Percentiles rank a stretch among this genome's conserved stretches.
These are phyloP conservation scores for Anoura caudifer DNA, from an alignment of 2,113 vertebrate species.

Conservation along the genomic window DNA sequence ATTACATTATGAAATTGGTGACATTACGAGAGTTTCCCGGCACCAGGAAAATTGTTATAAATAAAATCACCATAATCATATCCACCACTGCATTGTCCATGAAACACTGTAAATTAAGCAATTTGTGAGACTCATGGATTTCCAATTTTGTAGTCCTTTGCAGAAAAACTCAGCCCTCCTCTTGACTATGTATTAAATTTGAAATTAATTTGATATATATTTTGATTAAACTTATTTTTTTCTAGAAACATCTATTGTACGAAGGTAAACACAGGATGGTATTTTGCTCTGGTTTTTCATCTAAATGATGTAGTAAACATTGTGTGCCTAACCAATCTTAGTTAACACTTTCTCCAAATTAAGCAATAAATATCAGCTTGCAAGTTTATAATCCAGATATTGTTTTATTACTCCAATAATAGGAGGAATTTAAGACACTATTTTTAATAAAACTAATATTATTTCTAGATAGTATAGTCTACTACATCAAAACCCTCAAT, in stretches of 20 bases:
- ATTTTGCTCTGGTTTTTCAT: background rate
- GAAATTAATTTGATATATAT: background rate
- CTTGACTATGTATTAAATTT: background rate
- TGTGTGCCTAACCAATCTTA: background rate
- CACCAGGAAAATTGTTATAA: background rate
- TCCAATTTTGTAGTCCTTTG: background rate
- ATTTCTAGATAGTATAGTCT: background rate
- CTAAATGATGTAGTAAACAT: background rate
- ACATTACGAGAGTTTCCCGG: background rate
- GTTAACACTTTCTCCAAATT: background rate
- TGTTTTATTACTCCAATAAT: constrained; percentile 8
- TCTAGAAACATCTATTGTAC: background rate
- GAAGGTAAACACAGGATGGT: background rate
- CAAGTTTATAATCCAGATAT: background rate
- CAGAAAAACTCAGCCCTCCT: background rate
- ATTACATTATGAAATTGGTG: background rate
- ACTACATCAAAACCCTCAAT: background rate
- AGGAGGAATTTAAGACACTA: background rate
- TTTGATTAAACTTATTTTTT: constrained; percentile 27
- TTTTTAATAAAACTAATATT: constrained; percentile 10
- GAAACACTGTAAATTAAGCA: background rate
- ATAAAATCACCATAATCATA: background rate
- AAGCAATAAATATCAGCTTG: background rate
- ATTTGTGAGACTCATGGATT: background rate
- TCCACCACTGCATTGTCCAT: background rate